phyloP scores from a whole-genome alignment of 2,113 vertebrate genomes.

The Leptosomus discolor region DNA sequence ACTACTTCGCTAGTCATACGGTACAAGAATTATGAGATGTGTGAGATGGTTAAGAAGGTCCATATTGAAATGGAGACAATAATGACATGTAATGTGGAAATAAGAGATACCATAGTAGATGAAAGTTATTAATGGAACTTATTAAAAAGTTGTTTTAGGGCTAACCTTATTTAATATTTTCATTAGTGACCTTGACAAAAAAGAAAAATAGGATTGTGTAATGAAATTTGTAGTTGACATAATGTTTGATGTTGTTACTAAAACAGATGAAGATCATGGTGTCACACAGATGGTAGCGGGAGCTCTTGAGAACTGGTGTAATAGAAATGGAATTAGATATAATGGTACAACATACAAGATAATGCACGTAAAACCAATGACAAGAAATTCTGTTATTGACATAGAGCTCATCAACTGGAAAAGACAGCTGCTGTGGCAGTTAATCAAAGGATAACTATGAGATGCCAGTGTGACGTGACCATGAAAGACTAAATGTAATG shows the following conservation, averaged over 20 bases:
- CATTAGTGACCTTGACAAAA: neutral
- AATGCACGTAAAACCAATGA: neutral
- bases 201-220: neutral
- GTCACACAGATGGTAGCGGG: neutral
- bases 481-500: neutral
- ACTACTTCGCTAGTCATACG: neutral
- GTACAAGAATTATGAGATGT: neutral
- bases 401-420: neutral
- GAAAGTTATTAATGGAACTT: neutral
- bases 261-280: neutral
- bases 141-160: neutral
- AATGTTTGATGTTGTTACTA: neutral
- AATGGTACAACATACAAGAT: neutral
- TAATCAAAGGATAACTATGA: neutral
- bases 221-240: neutral
- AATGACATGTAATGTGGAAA: neutral
- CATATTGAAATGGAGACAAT: neutral
- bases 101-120: neutral
- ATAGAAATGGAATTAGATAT: neutral
- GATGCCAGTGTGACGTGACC: neutral
- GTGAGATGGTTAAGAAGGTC: neutral
- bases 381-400: neutral
- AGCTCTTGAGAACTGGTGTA: neutral
- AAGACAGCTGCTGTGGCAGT: neutral
- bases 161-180: neutral